A percentile compares a stretch with the other conserved stretches of the same genome.
Conservation (phyloP, 2,888 invertebrate genomes). For the Callyntrura guangdongensis region DNA sequence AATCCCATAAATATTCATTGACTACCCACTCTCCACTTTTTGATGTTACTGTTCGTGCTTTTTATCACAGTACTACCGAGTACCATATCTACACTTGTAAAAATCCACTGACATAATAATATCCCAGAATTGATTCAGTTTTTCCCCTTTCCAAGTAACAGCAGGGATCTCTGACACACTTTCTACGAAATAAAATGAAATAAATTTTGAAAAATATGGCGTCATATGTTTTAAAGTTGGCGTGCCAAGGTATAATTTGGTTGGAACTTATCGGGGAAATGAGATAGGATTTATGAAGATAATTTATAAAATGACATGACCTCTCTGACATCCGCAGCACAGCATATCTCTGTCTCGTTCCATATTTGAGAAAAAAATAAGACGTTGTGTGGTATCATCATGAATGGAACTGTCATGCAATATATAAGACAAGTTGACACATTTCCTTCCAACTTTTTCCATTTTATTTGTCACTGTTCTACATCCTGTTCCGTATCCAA, state of each 20-base stretch:
- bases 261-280: not conserved
- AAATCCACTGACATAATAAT: not conserved
- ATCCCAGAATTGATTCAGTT: not conserved
- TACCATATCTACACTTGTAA: not conserved
- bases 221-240: slow-evolving; percentile 15
- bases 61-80: not conserved
- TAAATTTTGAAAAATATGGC: not conserved
- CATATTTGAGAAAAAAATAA: not conserved
- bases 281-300: slow-evolving; percentile 2
- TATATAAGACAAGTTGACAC: not conserved
- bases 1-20: slow-evolving; percentile 48
- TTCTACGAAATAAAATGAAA: too few relatives aligned
- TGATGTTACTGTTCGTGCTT: not conserved
- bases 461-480: not conserved
- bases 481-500: not conserved
- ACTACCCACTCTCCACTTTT: not conserved
- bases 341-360: not conserved
- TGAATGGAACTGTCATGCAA: not conserved
- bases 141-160: not conserved
- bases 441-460: slow-evolving; percentile 8
- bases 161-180: too few relatives aligned
- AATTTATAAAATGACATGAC: slow-evolving; percentile 47
- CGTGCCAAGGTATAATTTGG: not conserved
- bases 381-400: not conserved
- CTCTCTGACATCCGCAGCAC: slow-evolving; percentile 23